Evolutionary conservation across 2,888 invertebrate species (phyloP).

Genomic region (Latheticus oryzae): DNA sequence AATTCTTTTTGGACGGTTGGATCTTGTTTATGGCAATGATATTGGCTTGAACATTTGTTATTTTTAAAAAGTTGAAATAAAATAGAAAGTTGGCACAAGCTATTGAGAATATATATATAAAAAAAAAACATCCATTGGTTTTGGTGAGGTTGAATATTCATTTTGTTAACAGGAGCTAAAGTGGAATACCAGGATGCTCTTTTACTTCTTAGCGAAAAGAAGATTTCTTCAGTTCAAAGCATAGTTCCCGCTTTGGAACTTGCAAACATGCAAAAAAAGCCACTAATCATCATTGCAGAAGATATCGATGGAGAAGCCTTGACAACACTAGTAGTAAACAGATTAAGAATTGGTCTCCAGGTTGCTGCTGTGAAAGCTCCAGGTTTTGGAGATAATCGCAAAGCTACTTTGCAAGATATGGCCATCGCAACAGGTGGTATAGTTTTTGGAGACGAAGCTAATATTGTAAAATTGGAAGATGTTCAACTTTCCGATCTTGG

Average conservation of each 20-base stretch:
- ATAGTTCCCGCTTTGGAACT: constrained; percentile 97
- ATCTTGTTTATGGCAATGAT: too few species aligned
- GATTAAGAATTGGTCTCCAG: constrained; percentile 66
- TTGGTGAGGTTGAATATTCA: too few species aligned
- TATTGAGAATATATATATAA: too few species aligned
- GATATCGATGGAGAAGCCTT: constrained; percentile 68
- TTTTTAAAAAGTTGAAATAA: too few species aligned
- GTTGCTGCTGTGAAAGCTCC: constrained; percentile 68
- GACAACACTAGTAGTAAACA: constrained; percentile 67
- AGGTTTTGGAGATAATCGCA: constrained; percentile 68
- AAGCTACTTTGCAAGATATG: constrained; percentile 66
- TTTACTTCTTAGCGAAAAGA: constrained; percentile 95
- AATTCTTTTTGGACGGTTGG: too few species aligned
- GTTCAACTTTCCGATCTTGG: constrained; percentile 64
- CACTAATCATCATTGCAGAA: constrained; percentile 82
- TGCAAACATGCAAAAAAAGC: constrained; percentile 93
- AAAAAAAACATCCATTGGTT: too few species aligned
- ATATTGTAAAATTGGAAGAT: constrained; percentile 66
- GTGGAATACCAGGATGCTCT: constrained; percentile 98
- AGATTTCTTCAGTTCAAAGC: constrained; percentile 95
- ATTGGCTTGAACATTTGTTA: too few species aligned
- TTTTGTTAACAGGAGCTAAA: constrained; percentile 87
- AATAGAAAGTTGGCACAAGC: too few species aligned
- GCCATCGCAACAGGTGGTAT: constrained; percentile 66
- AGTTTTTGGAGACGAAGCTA: constrained; percentile 66